These are phyloP conservation scores for Nymphicus hollandicus DNA, from an alignment of 2,113 vertebrate species.

Conservation along the genomic window DNA sequence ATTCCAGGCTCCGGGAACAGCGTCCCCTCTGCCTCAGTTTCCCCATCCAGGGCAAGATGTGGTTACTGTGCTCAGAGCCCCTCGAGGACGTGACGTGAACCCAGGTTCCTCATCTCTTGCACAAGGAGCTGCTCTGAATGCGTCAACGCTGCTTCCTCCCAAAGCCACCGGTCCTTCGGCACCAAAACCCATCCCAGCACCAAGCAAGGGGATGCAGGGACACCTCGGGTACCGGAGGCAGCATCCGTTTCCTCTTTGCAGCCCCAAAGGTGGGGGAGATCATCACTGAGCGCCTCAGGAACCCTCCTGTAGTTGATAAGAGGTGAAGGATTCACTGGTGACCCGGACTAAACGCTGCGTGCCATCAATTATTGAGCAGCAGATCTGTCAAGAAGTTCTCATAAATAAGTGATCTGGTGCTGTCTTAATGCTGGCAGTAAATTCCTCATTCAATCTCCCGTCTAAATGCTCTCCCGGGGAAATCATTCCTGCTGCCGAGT, in stretches of 20 bases:
- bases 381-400: conserved; percentile 68
- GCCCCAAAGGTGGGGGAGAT: background rate
- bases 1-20: rapidly evolving
- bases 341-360: conserved; percentile 52
- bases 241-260: background rate
- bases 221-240: background rate
- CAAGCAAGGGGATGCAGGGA: background rate
- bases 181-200: background rate
- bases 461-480: conserved; percentile 46
- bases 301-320: conserved; percentile 43
- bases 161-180: background rate
- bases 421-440: conserved; percentile 62
- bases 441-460: conserved; percentile 60
- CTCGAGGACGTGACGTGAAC: rapidly evolving
- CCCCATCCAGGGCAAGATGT: background rate
- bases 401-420: conserved; percentile 68
- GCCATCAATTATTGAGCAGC: conserved; percentile 70
- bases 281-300: conserved; percentile 23
- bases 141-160: background rate
- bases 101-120: background rate
- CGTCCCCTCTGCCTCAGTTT: background rate
- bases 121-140: background rate
- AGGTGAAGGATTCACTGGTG: conserved; percentile 74
- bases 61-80: too few species aligned
- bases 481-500: conserved; percentile 27